A percentile compares a stretch with the other conserved stretches of the same genome.
Conservation (phyloP, 92 coral and sea anemone genomes). For the Siderastrea radians region DNA sequence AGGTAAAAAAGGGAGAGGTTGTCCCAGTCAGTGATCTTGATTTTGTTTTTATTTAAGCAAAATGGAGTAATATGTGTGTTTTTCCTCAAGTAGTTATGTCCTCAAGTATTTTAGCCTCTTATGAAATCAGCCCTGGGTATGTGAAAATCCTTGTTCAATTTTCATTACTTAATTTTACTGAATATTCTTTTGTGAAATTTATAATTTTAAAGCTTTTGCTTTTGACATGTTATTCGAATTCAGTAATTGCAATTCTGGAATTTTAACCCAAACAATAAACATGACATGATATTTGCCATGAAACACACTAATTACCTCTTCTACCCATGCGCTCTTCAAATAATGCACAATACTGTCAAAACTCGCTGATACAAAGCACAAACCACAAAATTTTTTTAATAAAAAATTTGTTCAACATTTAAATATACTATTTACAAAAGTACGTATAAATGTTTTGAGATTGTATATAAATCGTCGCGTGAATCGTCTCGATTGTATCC, state of each 20-base stretch:
- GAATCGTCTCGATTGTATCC: not conserved
- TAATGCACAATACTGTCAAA: not conserved
- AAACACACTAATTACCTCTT: not conserved
- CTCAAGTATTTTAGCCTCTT: no score
- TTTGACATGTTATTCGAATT: no score
- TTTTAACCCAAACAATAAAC: not conserved
- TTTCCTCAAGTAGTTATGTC: no score
- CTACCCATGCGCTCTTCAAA: not conserved
- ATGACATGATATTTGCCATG: not conserved
- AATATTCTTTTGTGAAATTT: no score
- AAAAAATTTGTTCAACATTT: not conserved
- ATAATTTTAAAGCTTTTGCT: no score
- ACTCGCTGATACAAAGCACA: not conserved
- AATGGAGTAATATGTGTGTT: no score
- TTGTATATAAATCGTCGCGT: not conserved
- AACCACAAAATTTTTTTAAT: conserved; percentile 2
- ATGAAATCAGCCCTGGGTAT: no score
- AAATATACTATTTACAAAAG: conserved; percentile 41
- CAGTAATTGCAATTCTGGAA: not conserved
- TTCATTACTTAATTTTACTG: no score
- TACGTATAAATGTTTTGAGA: not conserved
- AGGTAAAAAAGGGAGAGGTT: no score
- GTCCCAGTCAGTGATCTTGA: no score
- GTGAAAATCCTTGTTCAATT: no score
- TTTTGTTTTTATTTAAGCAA: no score